Evolutionary conservation across 2,113 vertebrate genomes (phyloP), one percentile per base, ranked within the genome.

Genomic region (Scomber colias): DNA sequence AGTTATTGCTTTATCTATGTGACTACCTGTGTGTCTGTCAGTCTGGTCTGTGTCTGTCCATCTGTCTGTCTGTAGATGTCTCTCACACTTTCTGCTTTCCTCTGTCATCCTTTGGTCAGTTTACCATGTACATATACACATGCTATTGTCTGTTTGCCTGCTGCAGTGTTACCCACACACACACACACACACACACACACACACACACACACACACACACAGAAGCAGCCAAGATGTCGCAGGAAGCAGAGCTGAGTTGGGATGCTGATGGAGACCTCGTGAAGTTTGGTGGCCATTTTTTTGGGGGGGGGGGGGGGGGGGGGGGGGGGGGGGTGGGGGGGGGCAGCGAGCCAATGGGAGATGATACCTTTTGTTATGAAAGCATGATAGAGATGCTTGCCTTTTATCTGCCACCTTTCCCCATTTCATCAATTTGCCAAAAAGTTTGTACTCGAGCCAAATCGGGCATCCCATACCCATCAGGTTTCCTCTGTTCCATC

Each of bases 261-360:
- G 57, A 74, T 31, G 51, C 6, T 9, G 11, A 40, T 40, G 35
- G 27, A 60, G 7, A 65, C 24, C 51, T 51, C 8, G 3, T 9
- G 17, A 82, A 71, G 66, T 87, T 83, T 14, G 45, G 77, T 50
- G 49, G 62, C 73, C 63, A 73, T 78, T 24, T 73, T 73, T n/a
- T n/a, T n/a, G n/a, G n/a, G n/a, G n/a, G n/a, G n/a, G n/a, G n/a
- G n/a, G n/a, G n/a, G n/a, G n/a, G n/a, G n/a, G n/a, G n/a, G n/a
- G n/a, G n/a, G n/a, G n/a, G n/a, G n/a, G n/a, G n/a, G n/a, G n/a
- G n/a, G 51, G 51, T 64, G 24, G 68, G 71, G 55, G 51, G 68
- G 24, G 68, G 69, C 68, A 67, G 59, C 16, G 55, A 77, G 51
- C 54, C 75, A 49, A 27, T 11, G n/a, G 53, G 46, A 80, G 19